Conservation (phyloP, 2,113 vertebrate species). For the Hystrix cristata region DNA sequence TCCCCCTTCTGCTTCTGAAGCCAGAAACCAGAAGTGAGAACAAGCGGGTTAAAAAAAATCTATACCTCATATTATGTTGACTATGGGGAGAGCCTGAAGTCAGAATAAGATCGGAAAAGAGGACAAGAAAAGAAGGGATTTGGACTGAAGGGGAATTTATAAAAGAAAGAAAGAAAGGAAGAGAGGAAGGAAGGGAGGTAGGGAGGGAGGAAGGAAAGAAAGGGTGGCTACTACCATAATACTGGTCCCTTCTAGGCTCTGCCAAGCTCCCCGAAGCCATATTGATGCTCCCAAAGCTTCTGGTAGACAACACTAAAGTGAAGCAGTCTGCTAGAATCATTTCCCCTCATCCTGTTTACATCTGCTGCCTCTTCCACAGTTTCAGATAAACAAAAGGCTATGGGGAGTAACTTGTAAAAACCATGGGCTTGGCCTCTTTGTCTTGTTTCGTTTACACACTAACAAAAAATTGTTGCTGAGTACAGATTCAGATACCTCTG, state of each 20-base stretch:
- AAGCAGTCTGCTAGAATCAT: background rate
- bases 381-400: slow-evolving; percentile 35
- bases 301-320: background rate
- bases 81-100: slow-evolving; percentile 11
- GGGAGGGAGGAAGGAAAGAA: background rate
- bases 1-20: background rate
- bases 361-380: background rate
- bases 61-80: background rate
- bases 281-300: background rate
- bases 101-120: background rate
- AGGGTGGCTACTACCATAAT: background rate
- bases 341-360: background rate
- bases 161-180: background rate
- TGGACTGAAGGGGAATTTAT: background rate
- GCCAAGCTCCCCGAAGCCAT: background rate
- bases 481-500: slow-evolving; percentile 54
- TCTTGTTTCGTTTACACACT: slow-evolving; percentile 30
- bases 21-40: slow-evolving; percentile 53
- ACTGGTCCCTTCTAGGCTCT: background rate
- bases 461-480: background rate
- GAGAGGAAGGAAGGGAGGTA: background rate
- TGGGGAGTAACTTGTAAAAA: slow-evolving; percentile 27
- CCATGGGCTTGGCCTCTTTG: background rate
- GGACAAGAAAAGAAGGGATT: background rate
- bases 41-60: background rate